A percentile compares a stretch with the other conserved stretches of the same genome.
Evolutionary conservation across 2,888 invertebrate species (phyloP).

Genomic region (Protonemura montana): DNA sequence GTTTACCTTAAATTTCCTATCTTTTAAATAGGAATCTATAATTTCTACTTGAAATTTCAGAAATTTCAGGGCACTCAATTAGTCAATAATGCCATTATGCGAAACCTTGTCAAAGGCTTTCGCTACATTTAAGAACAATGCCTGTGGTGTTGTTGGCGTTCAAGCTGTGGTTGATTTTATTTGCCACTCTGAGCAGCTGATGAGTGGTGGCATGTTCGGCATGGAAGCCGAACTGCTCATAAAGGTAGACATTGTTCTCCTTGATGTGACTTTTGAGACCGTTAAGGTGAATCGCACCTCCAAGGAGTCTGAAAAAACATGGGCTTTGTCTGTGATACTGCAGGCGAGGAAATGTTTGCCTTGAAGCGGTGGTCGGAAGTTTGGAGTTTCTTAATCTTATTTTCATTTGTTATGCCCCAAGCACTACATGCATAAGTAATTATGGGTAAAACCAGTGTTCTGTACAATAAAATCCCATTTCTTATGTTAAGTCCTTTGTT

Average conservation of each 20-base stretch:
- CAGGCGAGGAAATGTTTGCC: not conserved
- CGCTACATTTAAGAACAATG: conserved; percentile 30
- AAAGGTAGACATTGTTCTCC: not conserved
- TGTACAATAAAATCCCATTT: no score
- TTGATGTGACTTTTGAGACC: not conserved
- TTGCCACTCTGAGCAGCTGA: not conserved
- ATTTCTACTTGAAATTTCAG: not conserved
- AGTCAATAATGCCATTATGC: conserved; percentile 38
- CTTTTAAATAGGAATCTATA: not conserved
- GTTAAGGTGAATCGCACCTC: not conserved
- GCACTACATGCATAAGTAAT: no score
- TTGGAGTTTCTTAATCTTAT: no score
- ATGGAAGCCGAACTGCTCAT: conserved; percentile 13
- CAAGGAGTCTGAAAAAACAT: not conserved
- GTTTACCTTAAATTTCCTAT: not conserved
- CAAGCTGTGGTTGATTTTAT: not conserved
- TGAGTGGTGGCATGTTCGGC: conserved; percentile 27
- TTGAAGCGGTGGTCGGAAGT: conserved; percentile 15
- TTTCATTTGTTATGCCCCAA: no score
- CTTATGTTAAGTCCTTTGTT: no score
- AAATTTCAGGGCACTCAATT: conserved; percentile 42
- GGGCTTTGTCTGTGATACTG: conserved; percentile 21
- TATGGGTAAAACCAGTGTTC: no score
- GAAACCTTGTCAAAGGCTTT: conserved; percentile 38
- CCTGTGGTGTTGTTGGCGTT: not conserved